These are phyloP conservation scores for Drosophila maculinotata DNA, from an alignment of 2,888 invertebrate genomes.

Conservation along the genomic window DNA sequence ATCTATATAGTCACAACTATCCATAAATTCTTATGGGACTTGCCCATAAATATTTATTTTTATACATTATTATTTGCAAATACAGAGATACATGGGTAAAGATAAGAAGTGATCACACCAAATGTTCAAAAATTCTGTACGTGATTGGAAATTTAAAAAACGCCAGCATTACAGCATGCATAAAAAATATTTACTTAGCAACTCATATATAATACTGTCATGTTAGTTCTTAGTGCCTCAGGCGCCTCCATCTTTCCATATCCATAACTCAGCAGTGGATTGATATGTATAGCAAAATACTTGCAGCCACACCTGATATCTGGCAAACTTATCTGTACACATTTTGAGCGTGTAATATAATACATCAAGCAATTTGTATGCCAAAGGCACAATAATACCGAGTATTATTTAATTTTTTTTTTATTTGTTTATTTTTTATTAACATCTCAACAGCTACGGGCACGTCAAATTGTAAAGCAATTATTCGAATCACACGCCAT, in stretches of 20 bases:
- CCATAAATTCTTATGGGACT: too few relatives aligned
- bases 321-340: slow-evolving; percentile 39
- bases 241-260: slow-evolving; percentile 15
- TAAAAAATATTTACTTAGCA: slow-evolving; percentile 34
- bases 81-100: slow-evolving; percentile 4
- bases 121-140: slow-evolving; percentile 16
- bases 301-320: slow-evolving; percentile 68
- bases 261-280: slow-evolving; percentile 38
- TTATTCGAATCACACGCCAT: slow-evolving; percentile 71
- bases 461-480: slow-evolving; percentile 71
- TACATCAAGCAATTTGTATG: slow-evolving; percentile 65
- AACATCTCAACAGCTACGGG: slow-evolving; percentile 34
- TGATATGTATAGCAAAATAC: slow-evolving; percentile 63
- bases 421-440: slow-evolving; percentile 37
- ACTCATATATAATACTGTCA: slow-evolving; percentile 22
- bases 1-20: too few relatives aligned
- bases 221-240: slow-evolving; percentile 29
- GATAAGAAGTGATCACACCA: slow-evolving; percentile 18
- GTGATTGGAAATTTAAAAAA: slow-evolving; percentile 28
- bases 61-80: not conserved
- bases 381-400: slow-evolving; percentile 52
- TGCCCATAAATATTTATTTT: not conserved
- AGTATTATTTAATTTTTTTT: slow-evolving; percentile 38
- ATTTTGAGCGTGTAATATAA: slow-evolving; percentile 53
- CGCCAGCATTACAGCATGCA: slow-evolving; percentile 18